Percentiles rank a stretch among this genome's conserved stretches.
phyloP scores from a whole-genome alignment of 37 sponge, comb jelly and placozoan genomes.

The Axinella damicornis region DNA sequence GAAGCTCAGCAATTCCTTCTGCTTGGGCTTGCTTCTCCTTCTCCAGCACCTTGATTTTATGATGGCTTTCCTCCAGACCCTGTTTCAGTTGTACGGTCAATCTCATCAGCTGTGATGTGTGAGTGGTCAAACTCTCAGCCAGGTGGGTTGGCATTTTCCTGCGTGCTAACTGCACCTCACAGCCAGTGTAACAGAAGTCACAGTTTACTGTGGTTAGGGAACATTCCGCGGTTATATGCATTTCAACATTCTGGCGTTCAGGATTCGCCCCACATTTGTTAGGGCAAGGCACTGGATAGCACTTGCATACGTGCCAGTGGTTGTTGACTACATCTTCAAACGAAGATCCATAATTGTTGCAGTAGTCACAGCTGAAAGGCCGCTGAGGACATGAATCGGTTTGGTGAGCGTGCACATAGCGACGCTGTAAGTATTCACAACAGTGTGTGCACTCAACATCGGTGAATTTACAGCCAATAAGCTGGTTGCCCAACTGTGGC shows the following conservation, averaged over 20 bases:
- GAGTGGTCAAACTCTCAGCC: not conserved
- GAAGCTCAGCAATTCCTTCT: too few relatives aligned
- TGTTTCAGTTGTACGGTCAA: too few relatives aligned
- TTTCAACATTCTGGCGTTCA: constrained; percentile 11
- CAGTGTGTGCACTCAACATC: constrained; percentile 2
- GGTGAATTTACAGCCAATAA: too few relatives aligned
- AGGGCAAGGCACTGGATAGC: constrained; percentile 38
- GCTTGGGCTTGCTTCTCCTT: not conserved
- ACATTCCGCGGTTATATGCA: constrained; percentile 24
- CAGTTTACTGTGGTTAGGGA: not conserved
- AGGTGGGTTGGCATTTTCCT: not conserved
- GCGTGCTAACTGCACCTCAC: not conserved
- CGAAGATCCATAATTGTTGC: not conserved
- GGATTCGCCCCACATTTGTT: constrained; percentile 9
- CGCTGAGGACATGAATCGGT: constrained; percentile 19
- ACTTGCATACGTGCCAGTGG: constrained; percentile 11
- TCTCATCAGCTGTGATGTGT: not conserved
- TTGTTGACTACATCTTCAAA: not conserved
- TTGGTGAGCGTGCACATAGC: not conserved
- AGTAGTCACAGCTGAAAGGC: too few relatives aligned
- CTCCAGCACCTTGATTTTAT: not conserved
- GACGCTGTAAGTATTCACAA: not conserved
- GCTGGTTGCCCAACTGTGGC: too few relatives aligned
- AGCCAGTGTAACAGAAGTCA: constrained; percentile 15
- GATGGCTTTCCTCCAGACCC: not conserved